Base-by-base conservation (phyloP, 2,113 vertebrate species). In the Megalops atlanticus region DNA sequence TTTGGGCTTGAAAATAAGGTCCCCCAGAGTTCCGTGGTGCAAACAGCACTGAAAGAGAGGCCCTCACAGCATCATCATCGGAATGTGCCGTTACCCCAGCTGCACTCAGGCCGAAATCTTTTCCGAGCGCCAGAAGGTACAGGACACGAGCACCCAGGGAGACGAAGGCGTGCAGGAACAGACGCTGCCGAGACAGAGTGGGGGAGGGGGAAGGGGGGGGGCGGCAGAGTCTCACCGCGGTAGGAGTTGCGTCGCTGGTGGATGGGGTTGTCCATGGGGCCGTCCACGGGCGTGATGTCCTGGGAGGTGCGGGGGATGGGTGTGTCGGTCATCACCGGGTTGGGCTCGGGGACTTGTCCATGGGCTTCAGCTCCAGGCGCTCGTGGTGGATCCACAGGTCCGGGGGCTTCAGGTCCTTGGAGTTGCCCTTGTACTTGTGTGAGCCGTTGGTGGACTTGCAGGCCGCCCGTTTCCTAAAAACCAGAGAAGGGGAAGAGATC, bases 311-410 rank as follows among this genome's bases (percentile, higher is more conserved):
- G 96, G 76, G 97, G 97, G 88, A 99, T 98, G 4, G 97, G 97
- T 1, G 97, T 99, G 77, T 99, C 98, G 0, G 98, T 99, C 96
- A 99, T 97, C 87, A 99, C 96, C 0, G 97, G 96, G 85, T 99
- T 99, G 79, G 97, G 96, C 75, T 99, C 98, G 0, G 97, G 15
- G 98, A 99, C 85, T 99, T 99, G 87, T 99, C 98, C 6, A 98
- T 98, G 70, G 98, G 97, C 78, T 99, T 99, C 38, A 99, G 94
- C 81, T 99, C 98, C 83, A 99, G 94, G 45, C 97, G 94, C 89
- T 99, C 98, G 0, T 99, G 98, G 80, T 99, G 98, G 86, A 99
- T 99, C 98, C 98, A 99, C 12, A 99, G 96, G 85, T 99, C 98
- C 0, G 98, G 98, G 0, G 98, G 98, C 47, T 99, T 99, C 79